Percentiles rank a stretch among this genome's conserved stretches.
phyloP scores from a whole-genome alignment of 2,797 vertebrate species.

The Alca torda region DNA sequence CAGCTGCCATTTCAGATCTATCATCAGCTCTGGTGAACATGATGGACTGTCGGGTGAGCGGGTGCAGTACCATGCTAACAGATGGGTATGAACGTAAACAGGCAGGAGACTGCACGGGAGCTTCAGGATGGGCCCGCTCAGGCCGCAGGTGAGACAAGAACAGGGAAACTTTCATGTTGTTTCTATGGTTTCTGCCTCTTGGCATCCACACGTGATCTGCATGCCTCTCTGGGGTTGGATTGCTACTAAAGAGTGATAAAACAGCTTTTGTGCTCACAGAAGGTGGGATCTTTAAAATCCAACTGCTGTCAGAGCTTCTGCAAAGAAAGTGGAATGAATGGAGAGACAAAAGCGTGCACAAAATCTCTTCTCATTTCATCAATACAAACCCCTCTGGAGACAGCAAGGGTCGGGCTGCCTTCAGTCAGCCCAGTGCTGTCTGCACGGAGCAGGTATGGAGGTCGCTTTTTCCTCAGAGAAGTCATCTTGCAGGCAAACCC shows the following conservation, averaged over 20 bases:
- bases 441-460: neutral
- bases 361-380: neutral
- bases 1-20: constrained; percentile 34
- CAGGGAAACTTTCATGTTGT: neutral
- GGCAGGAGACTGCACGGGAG: neutral
- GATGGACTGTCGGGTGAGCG: constrained; percentile 1
- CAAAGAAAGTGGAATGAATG: neutral
- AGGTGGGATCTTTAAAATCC: neutral
- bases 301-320: neutral
- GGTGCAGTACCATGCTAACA: constrained; percentile 14
- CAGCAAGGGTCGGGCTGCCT: neutral
- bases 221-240: neutral
- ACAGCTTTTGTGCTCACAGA: neutral
- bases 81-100: neutral
- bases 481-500: neutral
- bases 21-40: neutral
- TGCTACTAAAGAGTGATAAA: neutral
- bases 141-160: neutral
- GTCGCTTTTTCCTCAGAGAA: neutral
- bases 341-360: accelerated
- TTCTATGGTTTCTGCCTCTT: neutral
- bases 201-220: neutral
- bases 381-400: accelerated
- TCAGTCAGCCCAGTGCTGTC: neutral
- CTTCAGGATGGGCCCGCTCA: neutral